A percentile compares a stretch with the other conserved stretches of the same genome.
Evolutionary conservation across 1,140 invertebrate genomes (phyloP).

Genomic region (Steinernema feltiae): DNA sequence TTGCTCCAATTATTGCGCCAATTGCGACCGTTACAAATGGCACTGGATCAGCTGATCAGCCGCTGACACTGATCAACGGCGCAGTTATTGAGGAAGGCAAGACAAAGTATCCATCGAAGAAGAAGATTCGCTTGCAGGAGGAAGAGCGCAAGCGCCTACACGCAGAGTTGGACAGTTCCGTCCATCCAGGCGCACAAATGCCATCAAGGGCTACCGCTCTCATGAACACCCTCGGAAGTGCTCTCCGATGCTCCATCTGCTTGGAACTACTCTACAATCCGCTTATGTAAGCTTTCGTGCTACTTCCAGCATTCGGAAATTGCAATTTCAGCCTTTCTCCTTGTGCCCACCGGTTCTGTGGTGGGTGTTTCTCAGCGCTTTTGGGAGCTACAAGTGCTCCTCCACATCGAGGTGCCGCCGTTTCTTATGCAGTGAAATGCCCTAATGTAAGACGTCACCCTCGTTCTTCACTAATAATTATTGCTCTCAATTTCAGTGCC

Average conservation of each 20-base stretch:
- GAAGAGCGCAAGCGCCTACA: neutral
- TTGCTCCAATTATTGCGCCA: no score
- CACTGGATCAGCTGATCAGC: neutral
- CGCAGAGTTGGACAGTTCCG: neutral
- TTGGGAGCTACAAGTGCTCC: neutral
- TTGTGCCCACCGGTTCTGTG: neutral
- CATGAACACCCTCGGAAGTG: neutral
- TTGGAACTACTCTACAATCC: conserved; percentile 2
- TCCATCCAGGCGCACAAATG: neutral
- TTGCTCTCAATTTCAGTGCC: neutral
- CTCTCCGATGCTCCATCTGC: neutral
- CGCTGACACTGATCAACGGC: neutral
- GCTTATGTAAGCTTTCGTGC: neutral
- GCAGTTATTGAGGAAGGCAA: neutral
- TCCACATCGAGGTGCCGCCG: no score
- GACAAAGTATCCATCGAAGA: neutral
- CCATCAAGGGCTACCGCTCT: neutral
- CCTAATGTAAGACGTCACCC: neutral
- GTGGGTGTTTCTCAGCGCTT: neutral
- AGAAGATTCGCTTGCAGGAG: neutral
- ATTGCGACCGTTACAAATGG: neutral
- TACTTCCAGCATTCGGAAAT: neutral
- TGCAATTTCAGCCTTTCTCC: neutral
- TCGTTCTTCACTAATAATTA: neutral
- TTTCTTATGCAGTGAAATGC: no score